Base-by-base conservation (phyloP, 1,140 invertebrate genomes). In the Eumeta japonica region DNA sequence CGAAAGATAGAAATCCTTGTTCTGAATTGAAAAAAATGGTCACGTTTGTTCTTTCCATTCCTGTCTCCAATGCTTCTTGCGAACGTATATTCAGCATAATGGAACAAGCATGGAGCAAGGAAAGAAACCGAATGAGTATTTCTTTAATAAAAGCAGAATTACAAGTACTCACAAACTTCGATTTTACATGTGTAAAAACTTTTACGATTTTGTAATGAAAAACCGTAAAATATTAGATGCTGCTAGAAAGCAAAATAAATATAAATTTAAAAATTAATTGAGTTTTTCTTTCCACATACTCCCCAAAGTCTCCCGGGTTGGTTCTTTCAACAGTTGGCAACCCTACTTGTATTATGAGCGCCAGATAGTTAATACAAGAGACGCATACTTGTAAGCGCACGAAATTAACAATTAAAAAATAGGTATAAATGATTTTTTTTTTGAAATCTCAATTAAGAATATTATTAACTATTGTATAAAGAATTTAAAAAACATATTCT, bases 121-220 rank as follows among this genome's bases (percentile, higher is more conserved):
- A 43, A 43, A 37, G 41, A 43, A 43, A 43, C 30, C 41, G 20
- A 38, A 34, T 38, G 35, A 38, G 35, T 38, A 38, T 43, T 43
- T 38, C 30, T 37, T 38, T 34, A 28, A 24, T 43, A 38, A 43
- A 34, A 38, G 36, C 19, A 33, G 41, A 43, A 18, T 43, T 43
- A 34, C 34, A 42, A 42, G 13, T 42, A 7, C 20, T 24, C 5
- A 24, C 20, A 24, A 24, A 24, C 20, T 24, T 24, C 20, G 20
- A 42, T 42, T 42, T 42, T 42, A 5, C 35, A 36, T 42, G n/a
- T n/a, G 27, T 31, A 37, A 42, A 42, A 37, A 42, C 28, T 42
- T 42, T 42, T 37, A 37, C 31, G 28, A 42, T 37, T 42, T 31
- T 37, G 17, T 37, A 10, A 15, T 42, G 34, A 42, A 42, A 42